These are phyloP conservation scores for Schizothorax lantsangensis DNA, from an alignment of 2,797 vertebrate genomes.

Conservation along the genomic window DNA sequence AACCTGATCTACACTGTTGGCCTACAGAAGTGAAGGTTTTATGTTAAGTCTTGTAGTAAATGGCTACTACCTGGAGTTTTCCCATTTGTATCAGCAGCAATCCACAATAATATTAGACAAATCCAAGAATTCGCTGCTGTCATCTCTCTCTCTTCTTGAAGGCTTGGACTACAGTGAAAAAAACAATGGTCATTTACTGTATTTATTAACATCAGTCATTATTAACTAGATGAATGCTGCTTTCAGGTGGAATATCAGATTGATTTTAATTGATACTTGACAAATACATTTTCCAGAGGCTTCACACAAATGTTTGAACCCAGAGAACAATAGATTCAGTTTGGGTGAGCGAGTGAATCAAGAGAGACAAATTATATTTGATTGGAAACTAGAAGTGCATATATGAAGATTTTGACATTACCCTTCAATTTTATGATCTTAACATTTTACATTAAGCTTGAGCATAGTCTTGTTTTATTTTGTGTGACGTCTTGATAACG, in stretches of 20 bases:
- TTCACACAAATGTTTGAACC: background rate
- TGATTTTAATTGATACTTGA: background rate
- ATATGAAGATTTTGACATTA: background rate
- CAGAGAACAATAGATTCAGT: background rate
- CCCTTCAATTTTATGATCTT: background rate
- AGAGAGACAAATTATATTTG: background rate
- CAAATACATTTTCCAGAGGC: background rate
- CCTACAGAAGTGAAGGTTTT: constrained; percentile 30
- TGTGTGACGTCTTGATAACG: background rate
- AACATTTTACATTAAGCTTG: background rate
- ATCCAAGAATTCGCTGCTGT: constrained; percentile 53
- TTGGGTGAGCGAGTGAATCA: background rate
- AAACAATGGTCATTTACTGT: background rate
- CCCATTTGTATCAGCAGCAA: constrained; percentile 62
- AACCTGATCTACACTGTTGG: background rate
- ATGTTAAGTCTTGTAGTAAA: constrained; percentile 1
- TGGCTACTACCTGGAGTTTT: constrained; percentile 75
- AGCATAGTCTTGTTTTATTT: background rate
- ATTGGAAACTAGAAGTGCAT: background rate
- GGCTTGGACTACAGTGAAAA: background rate
- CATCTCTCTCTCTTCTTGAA: background rate
- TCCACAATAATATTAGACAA: constrained; percentile 66
- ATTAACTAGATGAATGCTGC: background rate
- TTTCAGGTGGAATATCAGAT: background rate
- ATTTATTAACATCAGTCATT: background rate